These are phyloP conservation scores for Dryadula phaetusa DNA, from an alignment of 2,888 invertebrate genomes.

Conservation along the genomic window DNA sequence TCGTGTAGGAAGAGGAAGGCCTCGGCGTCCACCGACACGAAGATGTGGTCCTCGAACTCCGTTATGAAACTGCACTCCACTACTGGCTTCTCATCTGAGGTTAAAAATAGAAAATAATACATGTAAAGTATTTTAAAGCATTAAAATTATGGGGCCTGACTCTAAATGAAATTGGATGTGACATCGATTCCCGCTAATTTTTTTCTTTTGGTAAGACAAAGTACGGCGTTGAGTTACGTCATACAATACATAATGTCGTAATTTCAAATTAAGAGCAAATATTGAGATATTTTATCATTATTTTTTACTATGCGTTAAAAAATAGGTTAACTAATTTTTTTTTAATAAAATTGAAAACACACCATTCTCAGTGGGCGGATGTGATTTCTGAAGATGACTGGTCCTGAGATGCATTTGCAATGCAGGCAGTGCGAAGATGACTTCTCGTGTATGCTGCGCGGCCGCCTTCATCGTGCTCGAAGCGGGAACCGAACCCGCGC, in stretches of 20 bases:
- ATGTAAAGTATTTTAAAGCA: too few species aligned
- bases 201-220: too few species aligned
- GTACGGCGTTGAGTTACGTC: too few species aligned
- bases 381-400: conserved; percentile 92
- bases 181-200: too few species aligned
- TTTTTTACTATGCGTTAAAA: too few species aligned
- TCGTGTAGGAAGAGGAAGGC: conserved; percentile 99
- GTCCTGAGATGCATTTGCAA: conserved; percentile 96
- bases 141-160: too few species aligned
- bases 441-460: conserved; percentile 91
- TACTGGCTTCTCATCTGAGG: conserved; percentile 90
- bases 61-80: conserved; percentile 99
- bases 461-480: conserved; percentile 51
- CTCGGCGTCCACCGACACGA: conserved; percentile 98
- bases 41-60: conserved; percentile 99
- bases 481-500: conserved; percentile 76
- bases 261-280: too few species aligned
- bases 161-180: too few species aligned
- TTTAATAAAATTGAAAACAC: too few species aligned
- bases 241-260: too few species aligned
- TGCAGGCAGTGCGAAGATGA: conserved; percentile 98
- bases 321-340: too few species aligned
- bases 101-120: neutral
- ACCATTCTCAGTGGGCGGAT: conserved; percentile 87
- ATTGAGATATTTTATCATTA: too few species aligned